phyloP scores from a whole-genome alignment of 2,888 invertebrate species.

The Sphaeridia pumilis region DNA sequence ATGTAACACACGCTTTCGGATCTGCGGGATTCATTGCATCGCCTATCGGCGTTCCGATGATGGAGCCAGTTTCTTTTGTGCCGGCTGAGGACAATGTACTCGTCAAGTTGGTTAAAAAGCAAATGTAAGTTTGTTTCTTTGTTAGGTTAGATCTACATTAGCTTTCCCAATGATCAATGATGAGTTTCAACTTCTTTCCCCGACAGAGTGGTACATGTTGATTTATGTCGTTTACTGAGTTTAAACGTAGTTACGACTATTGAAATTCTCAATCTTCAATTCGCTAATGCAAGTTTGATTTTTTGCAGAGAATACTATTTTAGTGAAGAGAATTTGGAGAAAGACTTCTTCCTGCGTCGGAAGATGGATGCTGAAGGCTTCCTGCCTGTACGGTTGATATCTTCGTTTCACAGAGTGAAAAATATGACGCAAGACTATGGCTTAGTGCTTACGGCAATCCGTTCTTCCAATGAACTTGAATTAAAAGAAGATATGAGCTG shows the following conservation, averaged over 20 bases:
- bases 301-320: constrained; percentile 99
- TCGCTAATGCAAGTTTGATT: too few relatives aligned
- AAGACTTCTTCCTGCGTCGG: constrained; percentile 90
- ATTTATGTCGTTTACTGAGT: constrained; percentile 1
- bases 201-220: constrained; percentile 4
- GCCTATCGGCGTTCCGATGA: background rate
- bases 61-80: constrained; percentile 2
- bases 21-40: constrained; percentile 12
- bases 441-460: constrained; percentile 27
- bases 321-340: constrained; percentile 85
- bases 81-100: constrained; percentile 3
- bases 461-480: constrained; percentile 25
- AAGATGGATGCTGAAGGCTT: constrained; percentile 94
- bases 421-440: constrained; percentile 30
- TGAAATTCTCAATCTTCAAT: too few relatives aligned
- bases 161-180: too few relatives aligned
- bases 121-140: constrained; percentile 33
- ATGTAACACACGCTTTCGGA: constrained; percentile 19
- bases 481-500: constrained; percentile 22
- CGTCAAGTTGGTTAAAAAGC: constrained; percentile 24
- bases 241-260: background rate
- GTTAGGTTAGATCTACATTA: background rate
- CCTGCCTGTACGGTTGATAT: constrained; percentile 82
- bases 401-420: constrained; percentile 82
- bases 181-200: constrained; percentile 3